Conservation (phyloP, 2,113 vertebrate species). For the Caracal caracal region DNA sequence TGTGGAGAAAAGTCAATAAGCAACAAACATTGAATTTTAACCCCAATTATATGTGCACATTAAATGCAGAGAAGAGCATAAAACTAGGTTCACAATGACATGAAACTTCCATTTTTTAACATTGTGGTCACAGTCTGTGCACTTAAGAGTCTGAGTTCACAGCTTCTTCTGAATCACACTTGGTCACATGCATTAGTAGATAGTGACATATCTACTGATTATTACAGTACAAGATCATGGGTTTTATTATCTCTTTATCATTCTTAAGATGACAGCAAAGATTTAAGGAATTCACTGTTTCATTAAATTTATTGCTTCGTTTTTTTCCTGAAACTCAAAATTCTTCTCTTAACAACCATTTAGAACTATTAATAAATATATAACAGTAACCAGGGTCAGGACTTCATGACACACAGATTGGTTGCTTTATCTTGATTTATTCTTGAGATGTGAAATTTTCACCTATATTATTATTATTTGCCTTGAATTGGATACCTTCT, state of each 20-base stretch:
- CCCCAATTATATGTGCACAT: neutral
- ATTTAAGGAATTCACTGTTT: neutral
- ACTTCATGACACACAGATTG: neutral
- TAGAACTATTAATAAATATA: neutral
- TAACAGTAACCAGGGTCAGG: neutral
- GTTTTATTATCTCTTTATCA: neutral
- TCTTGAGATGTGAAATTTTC: neutral
- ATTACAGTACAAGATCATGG: neutral
- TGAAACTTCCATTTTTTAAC: neutral
- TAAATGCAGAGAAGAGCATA: neutral
- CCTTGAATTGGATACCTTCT: neutral
- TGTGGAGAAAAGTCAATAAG: neutral
- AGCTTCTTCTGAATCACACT: neutral
- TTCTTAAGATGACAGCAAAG: conserved; percentile 17
- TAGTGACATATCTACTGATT: neutral
- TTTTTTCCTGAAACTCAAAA: neutral
- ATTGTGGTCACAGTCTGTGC: neutral
- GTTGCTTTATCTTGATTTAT: neutral
- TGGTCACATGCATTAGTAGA: neutral
- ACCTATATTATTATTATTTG: neutral
- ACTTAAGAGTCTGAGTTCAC: neutral
- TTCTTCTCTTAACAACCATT: neutral
- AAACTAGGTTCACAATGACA: neutral
- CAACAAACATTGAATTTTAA: neutral
- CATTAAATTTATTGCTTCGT: neutral